phyloP scores from a whole-genome alignment of 2,888 invertebrate species.

The Candidula unifasciata region DNA sequence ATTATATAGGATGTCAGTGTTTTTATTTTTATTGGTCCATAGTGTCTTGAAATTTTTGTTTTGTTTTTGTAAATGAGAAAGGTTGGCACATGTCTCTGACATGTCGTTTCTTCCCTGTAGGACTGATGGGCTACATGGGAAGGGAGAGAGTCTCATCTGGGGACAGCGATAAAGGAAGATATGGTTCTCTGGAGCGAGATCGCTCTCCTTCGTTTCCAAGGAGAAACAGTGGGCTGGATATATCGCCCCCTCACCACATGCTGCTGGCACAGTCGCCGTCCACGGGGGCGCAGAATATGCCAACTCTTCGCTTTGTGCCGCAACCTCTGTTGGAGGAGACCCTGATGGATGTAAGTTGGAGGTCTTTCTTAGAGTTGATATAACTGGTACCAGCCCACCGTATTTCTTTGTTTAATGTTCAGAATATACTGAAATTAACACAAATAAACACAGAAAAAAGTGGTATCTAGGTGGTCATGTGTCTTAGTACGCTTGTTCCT shows the following conservation, averaged over 20 bases:
- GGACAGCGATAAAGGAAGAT: constrained; percentile 60
- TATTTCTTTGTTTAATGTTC: too few relatives aligned
- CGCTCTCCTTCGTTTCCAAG: constrained; percentile 58
- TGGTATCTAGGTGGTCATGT: too few relatives aligned
- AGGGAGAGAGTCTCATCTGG: constrained; percentile 59
- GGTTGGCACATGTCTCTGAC: too few relatives aligned
- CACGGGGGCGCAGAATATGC: constrained; percentile 75
- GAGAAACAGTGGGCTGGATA: constrained; percentile 59
- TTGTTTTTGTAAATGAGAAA: too few relatives aligned
- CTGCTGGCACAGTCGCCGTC: constrained; percentile 58
- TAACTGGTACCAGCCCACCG: too few relatives aligned
- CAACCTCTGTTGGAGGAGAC: constrained; percentile 97
- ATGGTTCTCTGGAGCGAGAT: constrained; percentile 59
- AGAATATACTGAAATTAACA: too few relatives aligned
- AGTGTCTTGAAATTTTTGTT: too few relatives aligned
- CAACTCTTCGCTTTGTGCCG: constrained; percentile 86
- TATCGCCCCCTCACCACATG: constrained; percentile 66
- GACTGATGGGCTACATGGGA: constrained; percentile 42
- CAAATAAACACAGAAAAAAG: too few relatives aligned
- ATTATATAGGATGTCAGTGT: too few relatives aligned
- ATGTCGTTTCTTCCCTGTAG: constrained; percentile 5
- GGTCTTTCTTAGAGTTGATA: too few relatives aligned
- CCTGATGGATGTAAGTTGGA: constrained; percentile 87
- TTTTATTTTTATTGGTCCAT: too few relatives aligned
- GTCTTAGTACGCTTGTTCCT: too few relatives aligned